Conservation (phyloP, 2,797 vertebrate species). For the Sebastes taczanowskii region DNA sequence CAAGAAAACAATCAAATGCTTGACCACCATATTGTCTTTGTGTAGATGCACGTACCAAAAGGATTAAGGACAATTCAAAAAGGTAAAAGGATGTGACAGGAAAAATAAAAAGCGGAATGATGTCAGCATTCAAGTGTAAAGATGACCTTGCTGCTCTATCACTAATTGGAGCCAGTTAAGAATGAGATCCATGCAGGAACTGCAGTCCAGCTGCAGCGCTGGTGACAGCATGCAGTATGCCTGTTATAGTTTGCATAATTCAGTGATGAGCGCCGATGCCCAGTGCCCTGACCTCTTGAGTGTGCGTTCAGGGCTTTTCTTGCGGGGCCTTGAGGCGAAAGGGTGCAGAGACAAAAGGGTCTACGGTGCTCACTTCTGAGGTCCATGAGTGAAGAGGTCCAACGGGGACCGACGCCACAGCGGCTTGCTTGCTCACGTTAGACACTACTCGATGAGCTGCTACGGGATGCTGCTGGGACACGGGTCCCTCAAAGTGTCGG, state of each 20-base stretch:
- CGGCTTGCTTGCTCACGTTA: slow-evolving; percentile 80
- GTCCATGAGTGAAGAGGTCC: slow-evolving; percentile 81
- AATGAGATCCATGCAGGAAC: slow-evolving; percentile 60
- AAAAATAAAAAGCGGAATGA: slow-evolving; percentile 21
- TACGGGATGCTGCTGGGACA: slow-evolving; percentile 62
- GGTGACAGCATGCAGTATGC: slow-evolving; percentile 61
- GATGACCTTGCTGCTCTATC: slow-evolving; percentile 30
- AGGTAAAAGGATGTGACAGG: neutral
- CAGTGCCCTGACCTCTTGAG: neutral
- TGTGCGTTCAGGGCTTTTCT: slow-evolving; percentile 84
- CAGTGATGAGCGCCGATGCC: slow-evolving; percentile 5
- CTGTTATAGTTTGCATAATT: slow-evolving; percentile 62
- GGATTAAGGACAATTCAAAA: slow-evolving; percentile 14
- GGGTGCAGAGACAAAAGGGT: slow-evolving; percentile 93
- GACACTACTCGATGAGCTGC: slow-evolving; percentile 58
- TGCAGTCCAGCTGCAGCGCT: slow-evolving; percentile 67
- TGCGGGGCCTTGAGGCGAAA: slow-evolving; percentile 89
- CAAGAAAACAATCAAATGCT: slow-evolving; percentile 68
- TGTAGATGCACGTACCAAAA: slow-evolving; percentile 38
- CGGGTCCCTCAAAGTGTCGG: slow-evolving; percentile 88
- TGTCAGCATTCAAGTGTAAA: slow-evolving; percentile 53
- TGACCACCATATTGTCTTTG: slow-evolving; percentile 48
- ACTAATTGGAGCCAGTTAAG: slow-evolving; percentile 31
- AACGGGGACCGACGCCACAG: slow-evolving; percentile 81
- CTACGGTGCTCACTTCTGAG: slow-evolving; percentile 71